These are phyloP conservation scores for Peromyscus leucopus DNA, from an alignment of 2,113 vertebrate genomes.

Conservation along the genomic window DNA sequence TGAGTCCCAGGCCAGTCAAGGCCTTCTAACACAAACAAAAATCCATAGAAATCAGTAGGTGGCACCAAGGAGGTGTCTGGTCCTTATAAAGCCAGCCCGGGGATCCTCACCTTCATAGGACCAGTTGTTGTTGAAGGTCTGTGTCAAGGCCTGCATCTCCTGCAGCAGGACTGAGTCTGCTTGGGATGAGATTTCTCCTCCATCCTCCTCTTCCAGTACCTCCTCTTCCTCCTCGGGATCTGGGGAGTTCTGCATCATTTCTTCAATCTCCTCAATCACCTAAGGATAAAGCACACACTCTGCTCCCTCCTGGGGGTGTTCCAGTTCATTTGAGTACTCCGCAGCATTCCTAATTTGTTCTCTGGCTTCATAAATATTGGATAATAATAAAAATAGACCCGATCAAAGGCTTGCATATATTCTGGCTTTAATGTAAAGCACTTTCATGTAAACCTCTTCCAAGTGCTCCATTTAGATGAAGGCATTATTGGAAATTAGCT, in stretches of 20 bases:
- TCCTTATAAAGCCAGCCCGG: rapidly evolving
- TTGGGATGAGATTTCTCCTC: slow-evolving; percentile 88
- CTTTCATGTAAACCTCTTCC: slow-evolving; percentile 65
- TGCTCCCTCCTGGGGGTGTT: neutral
- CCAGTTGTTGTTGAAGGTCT: slow-evolving; percentile 94
- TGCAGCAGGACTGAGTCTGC: slow-evolving; percentile 91
- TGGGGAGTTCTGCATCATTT: slow-evolving; percentile 98
- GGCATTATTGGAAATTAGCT: slow-evolving; percentile 68
- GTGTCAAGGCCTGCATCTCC: slow-evolving; percentile 93
- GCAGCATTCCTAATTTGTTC: neutral
- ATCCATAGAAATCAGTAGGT: neutral
- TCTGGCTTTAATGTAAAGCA: slow-evolving; percentile 48
- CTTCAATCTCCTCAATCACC: slow-evolving; percentile 97
- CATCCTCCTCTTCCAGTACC: slow-evolving; percentile 91
- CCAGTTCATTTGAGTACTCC: neutral
- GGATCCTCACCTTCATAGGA: slow-evolving; percentile 91
- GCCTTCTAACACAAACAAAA: neutral
- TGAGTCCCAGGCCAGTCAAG: neutral
- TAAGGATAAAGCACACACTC: slow-evolving; percentile 67
- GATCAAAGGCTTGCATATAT: neutral
- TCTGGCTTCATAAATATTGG: slow-evolving; percentile 55
- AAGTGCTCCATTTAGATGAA: slow-evolving; percentile 71
- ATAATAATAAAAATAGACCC: slow-evolving; percentile 65
- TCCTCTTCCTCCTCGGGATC: slow-evolving; percentile 94
- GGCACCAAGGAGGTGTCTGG: rapidly evolving